Base-by-base conservation (phyloP, 2,888 invertebrate species). In the Sphinx pinastri region DNA sequence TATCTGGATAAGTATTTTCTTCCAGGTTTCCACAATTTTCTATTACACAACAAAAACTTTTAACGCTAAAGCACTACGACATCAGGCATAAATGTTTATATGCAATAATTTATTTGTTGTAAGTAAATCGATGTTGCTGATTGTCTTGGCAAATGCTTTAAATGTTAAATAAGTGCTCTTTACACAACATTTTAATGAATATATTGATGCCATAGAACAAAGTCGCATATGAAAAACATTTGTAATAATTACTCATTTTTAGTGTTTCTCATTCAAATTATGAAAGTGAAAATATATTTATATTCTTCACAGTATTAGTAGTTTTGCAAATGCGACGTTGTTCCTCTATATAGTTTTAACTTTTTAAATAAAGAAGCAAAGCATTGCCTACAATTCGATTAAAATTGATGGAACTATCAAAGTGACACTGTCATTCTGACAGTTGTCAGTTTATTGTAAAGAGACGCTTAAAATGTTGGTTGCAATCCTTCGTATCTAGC, bases 101-200 rank as follows among this genome's bases (percentile, higher is more conserved):
- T 73, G 73, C 73, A 72, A 72, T 71, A 74, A 73, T 67, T 75
- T 83, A 78, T 80, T 72, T 86, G 84, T 87, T 87, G 85, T 87
- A 84, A 81, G 87, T 86, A 85, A 80, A 81, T 88, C 77, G 80
- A 81, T 92, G 91, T 92, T 74, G 89, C 88, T 89, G 86, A 81
- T 75, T 88, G 90, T 89, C 81, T 89, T 91, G 87, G 88, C 88
- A 88, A 88, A 83, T 80, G 93, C 93, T 93, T 93, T 93, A 84
- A 84, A 84, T 93, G 93, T 93, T 87, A 71, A 71, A 77, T 67
- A 71, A 86, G 84, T 81, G 81, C 87, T 90, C 86, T 90, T 88
- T 88, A 86, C 85, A 80, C 16, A 49, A 6, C 14, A 52, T 55
- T 63, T 25, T 54, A 68, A 31, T 45, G 19, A 6, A 67, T 52